Conservation (phyloP, 2,797 vertebrate species). For the Sebastes diploproa region DNA sequence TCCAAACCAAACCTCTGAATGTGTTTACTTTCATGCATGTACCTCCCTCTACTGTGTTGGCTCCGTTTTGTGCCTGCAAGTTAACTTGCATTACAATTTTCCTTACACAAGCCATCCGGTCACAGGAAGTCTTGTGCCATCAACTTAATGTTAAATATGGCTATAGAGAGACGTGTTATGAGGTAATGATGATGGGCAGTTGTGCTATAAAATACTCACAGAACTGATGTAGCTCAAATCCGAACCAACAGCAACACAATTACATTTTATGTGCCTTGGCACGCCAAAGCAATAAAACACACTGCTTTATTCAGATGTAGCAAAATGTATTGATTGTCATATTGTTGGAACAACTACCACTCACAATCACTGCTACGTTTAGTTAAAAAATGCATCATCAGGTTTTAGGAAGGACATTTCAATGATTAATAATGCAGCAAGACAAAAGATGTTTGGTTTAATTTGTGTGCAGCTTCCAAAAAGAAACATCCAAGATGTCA, state of each 20-base stretch:
- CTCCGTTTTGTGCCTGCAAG: conserved; percentile 36
- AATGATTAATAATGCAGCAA: not conserved
- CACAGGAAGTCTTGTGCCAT: conserved; percentile 3
- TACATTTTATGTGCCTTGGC: not conserved
- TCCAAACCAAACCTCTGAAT: not conserved
- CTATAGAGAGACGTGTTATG: not conserved
- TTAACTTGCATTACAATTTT: not conserved
- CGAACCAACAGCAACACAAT: not conserved
- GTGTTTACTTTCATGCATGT: not conserved
- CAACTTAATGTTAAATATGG: not conserved
- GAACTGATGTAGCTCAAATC: not conserved
- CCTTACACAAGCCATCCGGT: not conserved
- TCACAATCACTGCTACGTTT: not conserved
- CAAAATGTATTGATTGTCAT: not conserved
- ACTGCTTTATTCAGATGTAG: not conserved
- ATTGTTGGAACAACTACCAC: not conserved
- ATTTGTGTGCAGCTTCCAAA: not conserved
- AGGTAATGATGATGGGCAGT: not conserved
- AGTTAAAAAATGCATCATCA: no score
- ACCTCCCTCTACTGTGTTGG: not conserved
- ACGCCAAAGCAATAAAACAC: not conserved
- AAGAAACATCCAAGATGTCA: not conserved
- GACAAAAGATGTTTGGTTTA: not conserved
- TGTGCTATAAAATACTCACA: not conserved
- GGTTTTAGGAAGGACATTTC: not conserved